Conservation (phyloP, 2,888 invertebrate genomes). For the Nymphalis urticae region DNA sequence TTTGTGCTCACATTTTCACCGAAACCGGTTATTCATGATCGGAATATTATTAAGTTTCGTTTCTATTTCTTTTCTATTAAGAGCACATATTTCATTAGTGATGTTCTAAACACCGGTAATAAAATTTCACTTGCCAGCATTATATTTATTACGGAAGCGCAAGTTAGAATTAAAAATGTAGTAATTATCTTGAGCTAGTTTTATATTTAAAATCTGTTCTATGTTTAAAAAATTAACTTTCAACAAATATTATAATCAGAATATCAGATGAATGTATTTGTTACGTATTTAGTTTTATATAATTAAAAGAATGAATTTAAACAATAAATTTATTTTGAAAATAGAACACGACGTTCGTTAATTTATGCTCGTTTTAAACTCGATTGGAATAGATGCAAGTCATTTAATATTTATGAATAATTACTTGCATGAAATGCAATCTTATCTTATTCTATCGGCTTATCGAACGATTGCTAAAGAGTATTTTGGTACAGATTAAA, state of each 20-base stretch:
- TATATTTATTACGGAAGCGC: no score
- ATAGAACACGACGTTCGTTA: background rate
- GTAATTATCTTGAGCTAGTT: no score
- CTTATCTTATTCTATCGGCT: no score
- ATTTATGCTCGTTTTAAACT: background rate
- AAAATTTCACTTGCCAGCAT: no score
- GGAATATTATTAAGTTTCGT: conserved; percentile 36
- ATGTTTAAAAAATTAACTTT: background rate
- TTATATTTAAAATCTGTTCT: background rate
- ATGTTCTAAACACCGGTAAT: background rate
- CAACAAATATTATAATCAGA: background rate
- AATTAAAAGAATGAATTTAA: background rate
- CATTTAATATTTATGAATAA: background rate
- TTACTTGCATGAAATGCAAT: no score
- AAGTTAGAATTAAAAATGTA: no score
- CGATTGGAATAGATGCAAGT: background rate
- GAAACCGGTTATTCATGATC: conserved; percentile 27
- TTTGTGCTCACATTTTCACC: conserved; percentile 33
- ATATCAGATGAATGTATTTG: background rate
- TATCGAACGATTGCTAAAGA: no score
- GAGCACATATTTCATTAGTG: conserved; percentile 23
- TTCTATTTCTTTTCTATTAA: conserved; percentile 29
- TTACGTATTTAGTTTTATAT: conserved; percentile 2
- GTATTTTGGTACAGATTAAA: no score
- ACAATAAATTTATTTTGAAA: background rate